Base-by-base conservation (phyloP, 2,888 invertebrate species). In the Dromius quadrimaculatus region DNA sequence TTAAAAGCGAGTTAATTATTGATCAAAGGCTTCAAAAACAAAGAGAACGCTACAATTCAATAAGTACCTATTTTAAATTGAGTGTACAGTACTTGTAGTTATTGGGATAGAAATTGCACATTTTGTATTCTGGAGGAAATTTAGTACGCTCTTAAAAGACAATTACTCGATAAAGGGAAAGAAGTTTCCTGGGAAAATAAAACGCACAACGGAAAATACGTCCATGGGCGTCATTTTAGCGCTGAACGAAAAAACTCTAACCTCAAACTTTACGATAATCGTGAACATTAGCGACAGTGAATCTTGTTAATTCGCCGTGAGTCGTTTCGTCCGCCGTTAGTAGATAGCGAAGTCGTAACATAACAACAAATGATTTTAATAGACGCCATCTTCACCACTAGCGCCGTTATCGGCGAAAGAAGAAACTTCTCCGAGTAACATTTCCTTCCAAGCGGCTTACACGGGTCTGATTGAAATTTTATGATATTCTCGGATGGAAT, bases 261-360 rank as follows among this genome's bases (percentile, higher is more conserved):
- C 70, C 73, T 69, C 75, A 73, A 47, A 62, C 20, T 71, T 75
- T 74, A 75, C 73, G 73, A 73, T 73, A 72, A 74, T 70, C 71
- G 70, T 71, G 61, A 61, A 72, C 74, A 75, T 74, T 74, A 74
- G 74, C 72, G 73, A 74, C 74, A 74, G 73, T 72, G 73, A 72
- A 71, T 65, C 73, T 72, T 72, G 75, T 74, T 76, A 76, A 76
- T 75, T 74, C 72, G 69, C 23, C 70, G 63, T 65, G 72, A 74
- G 73, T 73, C 72, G 72, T 71, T 65, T 17, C 57, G 57, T 38
- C 62, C 65, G 50, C 73, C 69, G 66, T 73, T 69, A 71, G 57
- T 28, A 69, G 72, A 73, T 73, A 71, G 69, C 72, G 73, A 43
- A 34, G 28, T 68, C 68, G 68, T 68, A 59, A 68, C 68, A 68